phyloP scores from a whole-genome alignment of 2,888 invertebrate genomes.

The Hartigia nigra region DNA sequence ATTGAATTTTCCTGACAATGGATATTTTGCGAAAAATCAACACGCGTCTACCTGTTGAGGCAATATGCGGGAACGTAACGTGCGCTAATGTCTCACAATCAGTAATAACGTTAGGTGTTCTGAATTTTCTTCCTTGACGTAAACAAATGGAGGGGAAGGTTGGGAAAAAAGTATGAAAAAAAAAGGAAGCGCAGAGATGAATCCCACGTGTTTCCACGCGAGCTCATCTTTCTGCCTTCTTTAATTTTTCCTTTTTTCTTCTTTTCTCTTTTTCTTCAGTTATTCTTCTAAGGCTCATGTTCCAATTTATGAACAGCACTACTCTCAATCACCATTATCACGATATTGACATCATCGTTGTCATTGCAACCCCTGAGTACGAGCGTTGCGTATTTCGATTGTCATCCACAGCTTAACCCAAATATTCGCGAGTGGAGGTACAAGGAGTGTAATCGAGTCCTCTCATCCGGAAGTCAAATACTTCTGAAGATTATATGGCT shows the following conservation, averaged over 20 bases:
- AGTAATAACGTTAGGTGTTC: neutral
- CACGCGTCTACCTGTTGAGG: conserved; percentile 3
- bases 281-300: neutral
- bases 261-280: neutral
- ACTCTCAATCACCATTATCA: neutral
- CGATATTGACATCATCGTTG: neutral
- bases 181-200: neutral
- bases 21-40: neutral
- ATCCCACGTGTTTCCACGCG: neutral
- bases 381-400: conserved; percentile 28
- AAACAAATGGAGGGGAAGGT: neutral
- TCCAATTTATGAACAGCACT: no score
- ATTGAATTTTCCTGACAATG: neutral
- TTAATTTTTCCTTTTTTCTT: neutral
- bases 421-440: conserved; percentile 28
- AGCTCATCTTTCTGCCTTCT: neutral
- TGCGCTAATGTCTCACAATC: neutral
- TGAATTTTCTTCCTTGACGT: neutral
- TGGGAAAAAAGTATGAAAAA: neutral
- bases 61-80: neutral
- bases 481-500: neutral
- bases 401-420: conserved; percentile 49
- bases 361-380: neutral
- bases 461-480: neutral
- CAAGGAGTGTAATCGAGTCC: neutral